These are phyloP conservation scores for Oxyruncus cristatus DNA, from an alignment of 2,113 vertebrate genomes.

Conservation along the genomic window DNA sequence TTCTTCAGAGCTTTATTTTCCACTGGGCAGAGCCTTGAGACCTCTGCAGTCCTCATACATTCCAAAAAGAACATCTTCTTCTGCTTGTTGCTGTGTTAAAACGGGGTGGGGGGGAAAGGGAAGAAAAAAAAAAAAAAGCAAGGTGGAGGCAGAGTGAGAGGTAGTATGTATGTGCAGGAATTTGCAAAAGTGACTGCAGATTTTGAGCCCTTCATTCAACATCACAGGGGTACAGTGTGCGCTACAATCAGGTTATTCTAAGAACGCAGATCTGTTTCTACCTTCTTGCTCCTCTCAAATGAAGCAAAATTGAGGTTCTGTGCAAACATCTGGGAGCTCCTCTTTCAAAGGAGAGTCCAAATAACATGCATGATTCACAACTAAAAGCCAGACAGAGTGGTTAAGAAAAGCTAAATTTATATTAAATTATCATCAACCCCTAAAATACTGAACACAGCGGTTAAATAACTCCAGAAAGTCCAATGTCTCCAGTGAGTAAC, in stretches of 20 bases:
- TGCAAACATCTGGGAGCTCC: not conserved
- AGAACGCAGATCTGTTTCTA: not conserved
- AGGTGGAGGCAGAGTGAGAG: not conserved
- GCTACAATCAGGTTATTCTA: not conserved
- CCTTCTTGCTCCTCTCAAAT: not conserved
- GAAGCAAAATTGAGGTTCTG: not conserved
- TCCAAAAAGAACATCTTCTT: not conserved
- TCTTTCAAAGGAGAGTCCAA: not conserved
- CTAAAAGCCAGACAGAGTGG: slow-evolving; percentile 67
- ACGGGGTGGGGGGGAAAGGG: not conserved
- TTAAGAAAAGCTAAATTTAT: slow-evolving; percentile 86
- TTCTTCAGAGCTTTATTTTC: not conserved
- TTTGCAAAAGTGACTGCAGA: not conserved
- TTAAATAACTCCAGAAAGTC: slow-evolving; percentile 93
- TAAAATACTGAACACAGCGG: slow-evolving; percentile 90
- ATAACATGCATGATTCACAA: slow-evolving; percentile 61
- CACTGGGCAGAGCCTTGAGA: not conserved
- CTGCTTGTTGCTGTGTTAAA: not conserved
- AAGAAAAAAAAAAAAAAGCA: not conserved
- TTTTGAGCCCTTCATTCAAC: not conserved
- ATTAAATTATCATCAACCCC: slow-evolving; percentile 84
- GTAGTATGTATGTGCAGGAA: fast-evolving
- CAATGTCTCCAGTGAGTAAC: slow-evolving; percentile 92
- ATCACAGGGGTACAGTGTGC: not conserved
- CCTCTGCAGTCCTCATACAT: not conserved